Percentiles rank a stretch among this genome's conserved stretches.
Evolutionary conservation across 1,140 invertebrate genomes (phyloP).

Genomic region (Micrasema longulum): DNA sequence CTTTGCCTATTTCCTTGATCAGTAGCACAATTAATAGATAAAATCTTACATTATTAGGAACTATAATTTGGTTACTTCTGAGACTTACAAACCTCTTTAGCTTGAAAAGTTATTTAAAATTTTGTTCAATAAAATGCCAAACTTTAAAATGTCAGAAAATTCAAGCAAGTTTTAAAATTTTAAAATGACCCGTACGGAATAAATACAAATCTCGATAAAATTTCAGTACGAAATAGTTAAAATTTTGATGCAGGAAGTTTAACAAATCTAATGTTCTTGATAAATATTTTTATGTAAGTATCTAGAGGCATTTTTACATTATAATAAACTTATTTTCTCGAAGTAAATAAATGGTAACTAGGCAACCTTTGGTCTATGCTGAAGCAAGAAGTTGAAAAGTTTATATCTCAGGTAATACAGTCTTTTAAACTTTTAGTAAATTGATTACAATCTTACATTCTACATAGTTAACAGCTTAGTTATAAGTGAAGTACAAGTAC

Average conservation of each 20-base stretch:
- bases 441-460: background rate
- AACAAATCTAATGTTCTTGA: too few species aligned
- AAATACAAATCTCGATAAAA: too few species aligned
- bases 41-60: slow-evolving; percentile 40
- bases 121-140: slow-evolving; percentile 28
- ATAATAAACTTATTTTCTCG: too few species aligned
- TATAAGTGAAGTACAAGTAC: too few species aligned
- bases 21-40: background rate
- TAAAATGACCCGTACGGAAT: slow-evolving; percentile 36
- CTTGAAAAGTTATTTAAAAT: slow-evolving; percentile 25
- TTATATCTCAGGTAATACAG: slow-evolving; percentile 20
- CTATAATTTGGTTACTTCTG: slow-evolving; percentile 20
- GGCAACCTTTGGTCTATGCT: too few species aligned
- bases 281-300: too few species aligned
- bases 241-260: too few species aligned
- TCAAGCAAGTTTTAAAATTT: slow-evolving; percentile 33
- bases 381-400: too few species aligned
- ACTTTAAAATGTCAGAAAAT: slow-evolving; percentile 23
- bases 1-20: too few species aligned
- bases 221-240: too few species aligned
- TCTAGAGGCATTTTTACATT: too few species aligned
- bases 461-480: background rate
- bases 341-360: too few species aligned
- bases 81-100: slow-evolving; percentile 5
- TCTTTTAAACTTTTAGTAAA: slow-evolving; percentile 6